Base-by-base conservation (phyloP, 2,113 vertebrate genomes). In the Pogonocichla stellata region DNA sequence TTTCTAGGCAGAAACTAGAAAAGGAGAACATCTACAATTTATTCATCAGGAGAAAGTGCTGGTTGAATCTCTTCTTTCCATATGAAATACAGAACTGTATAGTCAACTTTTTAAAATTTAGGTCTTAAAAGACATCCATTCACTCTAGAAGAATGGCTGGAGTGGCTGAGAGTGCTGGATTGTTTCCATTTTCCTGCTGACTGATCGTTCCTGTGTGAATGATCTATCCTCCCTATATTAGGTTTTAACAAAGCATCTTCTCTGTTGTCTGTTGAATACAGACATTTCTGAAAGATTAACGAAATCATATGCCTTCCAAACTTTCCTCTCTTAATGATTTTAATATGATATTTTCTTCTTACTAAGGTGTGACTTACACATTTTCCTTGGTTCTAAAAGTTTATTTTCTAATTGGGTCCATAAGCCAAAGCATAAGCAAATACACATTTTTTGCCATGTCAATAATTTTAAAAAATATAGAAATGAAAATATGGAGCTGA, bases 321-420 rank as follows among this genome's bases (percentile, higher is more conserved):
- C 1, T 61, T 45, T 78, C 33, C 12, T 64, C 51, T 87, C 28
- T 51, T 89, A 45, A 1, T 74, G 20, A 56, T 64, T 96, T 70
- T 78, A 67, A 54, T 54, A 40, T 0, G 0, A 6, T 72, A 40
- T 73, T 79, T 88, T 56, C 33, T 54, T 88, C 77, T 23, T 40
- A 36, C 1, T 34, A 43, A 29, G 13, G 3, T 0, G 8, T 48
- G 38, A 45, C 26, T 83, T 64, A 48, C 8, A 3, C 10, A 0
- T 45, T 85, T 85, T 74, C 19, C 17, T 58, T 62, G 4, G 3
- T 67, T 56, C 36, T 31, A 42, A 75, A 85, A 22, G 2, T 12
- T 45, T 8, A 31, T 83, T 78, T 73, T 84, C n/a, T 48, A 60
- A 26, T 8, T 36, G 17, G 2, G 1, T 53, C 25, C 16, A 60